Percentiles rank a stretch among this genome's conserved stretches.
These are phyloP conservation scores for Ianthella basta DNA, from an alignment of 37 sponge, comb jelly and placozoan species.

Conservation along the genomic window DNA sequence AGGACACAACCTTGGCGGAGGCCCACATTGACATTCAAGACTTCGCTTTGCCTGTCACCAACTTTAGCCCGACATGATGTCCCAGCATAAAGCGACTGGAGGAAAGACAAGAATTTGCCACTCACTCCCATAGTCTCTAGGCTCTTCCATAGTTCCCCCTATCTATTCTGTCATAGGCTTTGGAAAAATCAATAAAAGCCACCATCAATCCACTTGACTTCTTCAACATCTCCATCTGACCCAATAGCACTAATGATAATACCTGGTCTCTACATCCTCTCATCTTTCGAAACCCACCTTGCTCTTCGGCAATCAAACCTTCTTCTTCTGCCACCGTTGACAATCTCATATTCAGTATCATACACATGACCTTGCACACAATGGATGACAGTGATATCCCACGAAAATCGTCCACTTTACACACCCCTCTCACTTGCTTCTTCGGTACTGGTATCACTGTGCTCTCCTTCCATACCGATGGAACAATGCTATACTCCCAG, in stretches of 20 bases:
- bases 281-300: slow-evolving; percentile 25
- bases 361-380: slow-evolving; percentile 18
- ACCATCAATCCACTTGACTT: slow-evolving; percentile 13
- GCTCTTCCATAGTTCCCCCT: too few species aligned
- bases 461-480: slow-evolving; percentile 24
- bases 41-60: too few species aligned
- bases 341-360: slow-evolving; percentile 24
- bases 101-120: slow-evolving; percentile 13
- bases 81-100: slow-evolving; percentile 18
- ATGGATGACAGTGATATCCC: slow-evolving; percentile 22
- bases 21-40: too few species aligned
- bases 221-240: slow-evolving; percentile 27
- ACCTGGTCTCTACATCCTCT: slow-evolving; percentile 32
- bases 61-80: slow-evolving; percentile 17
- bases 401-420: slow-evolving; percentile 25
- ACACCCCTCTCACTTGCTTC: slow-evolving; percentile 27
- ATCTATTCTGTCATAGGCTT: slow-evolving; percentile 26
- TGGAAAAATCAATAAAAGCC: slow-evolving; percentile 24
- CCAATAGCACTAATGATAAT: slow-evolving; percentile 31
- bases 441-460: slow-evolving; percentile 18
- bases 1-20: too few species aligned
- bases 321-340: slow-evolving; percentile 22
- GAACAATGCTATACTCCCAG: slow-evolving; percentile 25
- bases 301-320: slow-evolving; percentile 12
- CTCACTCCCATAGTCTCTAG: slow-evolving; percentile 25